Base-by-base conservation (phyloP, 2,797 vertebrate genomes). In the Eulemur rubriventer region DNA sequence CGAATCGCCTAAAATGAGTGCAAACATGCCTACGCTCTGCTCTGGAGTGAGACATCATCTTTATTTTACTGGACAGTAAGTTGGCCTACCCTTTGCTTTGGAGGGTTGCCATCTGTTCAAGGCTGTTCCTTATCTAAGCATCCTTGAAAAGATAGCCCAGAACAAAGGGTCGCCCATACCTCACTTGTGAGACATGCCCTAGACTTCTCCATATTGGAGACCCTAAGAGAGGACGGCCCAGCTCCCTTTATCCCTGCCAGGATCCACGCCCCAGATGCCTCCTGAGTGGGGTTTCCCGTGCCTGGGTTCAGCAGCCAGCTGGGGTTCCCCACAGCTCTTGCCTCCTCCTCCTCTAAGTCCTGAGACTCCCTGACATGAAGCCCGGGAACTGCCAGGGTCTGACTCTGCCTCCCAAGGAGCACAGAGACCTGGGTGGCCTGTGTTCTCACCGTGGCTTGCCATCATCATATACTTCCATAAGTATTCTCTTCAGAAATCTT, bases 401-500 rank as follows among this genome's bases (percentile, higher is more conserved):
- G 57, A 12, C 46, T 72, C 52, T 41, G 13, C 28, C 13, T 63
- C 28, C 10, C 11, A 0, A 22, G 24, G 35, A 50, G 20, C 69
- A 48, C 1, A 46, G 88, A 43, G 13, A 38, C 30, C 46, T 35
- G 13, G 4, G 30, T 22, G 20, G 41, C 6, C 0, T 38, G 28
- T 26, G 16, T 2, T 10, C 26, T 67, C 24, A 16, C 3, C 0
- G 1, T 17, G 24, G 38, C 6, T 20, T 0, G 6, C 17, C 24
- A 41, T 69, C 48, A 4, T 18, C 10, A 18, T 24, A 61, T n/a
- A 17, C 46, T 55, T 81, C 30, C 24, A 3, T 8, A 20, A 91
- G 24, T 55, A 61, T 55, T 72, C 81, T 50, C 6, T 86, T 72
- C 55, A 48, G 41, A 90, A 72, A 82, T 67, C 43, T 67, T 70